Evolutionary conservation across 2,113 vertebrate species (phyloP).

Genomic region (Xyliphius kryptos): DNA sequence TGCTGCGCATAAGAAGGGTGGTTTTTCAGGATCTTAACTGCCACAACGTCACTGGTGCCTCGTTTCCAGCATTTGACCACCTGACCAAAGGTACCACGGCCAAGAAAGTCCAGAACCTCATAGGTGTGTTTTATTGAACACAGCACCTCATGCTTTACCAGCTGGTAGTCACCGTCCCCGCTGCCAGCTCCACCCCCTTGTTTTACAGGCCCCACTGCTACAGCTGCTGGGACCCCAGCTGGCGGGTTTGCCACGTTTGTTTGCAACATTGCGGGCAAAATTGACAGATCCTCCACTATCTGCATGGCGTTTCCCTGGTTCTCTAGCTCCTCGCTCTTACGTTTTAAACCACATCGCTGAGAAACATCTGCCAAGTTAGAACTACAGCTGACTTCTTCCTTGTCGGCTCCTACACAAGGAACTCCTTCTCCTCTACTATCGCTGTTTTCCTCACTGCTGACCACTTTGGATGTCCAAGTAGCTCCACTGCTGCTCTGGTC

Average conservation of each 20-base stretch:
- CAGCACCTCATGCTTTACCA: conserved; percentile 93
- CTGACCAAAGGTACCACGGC: conserved; percentile 95
- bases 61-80: conserved; percentile 98
- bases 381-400: conserved; percentile 61
- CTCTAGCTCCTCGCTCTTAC: conserved; percentile 94
- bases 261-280: conserved; percentile 97
- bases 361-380: conserved; percentile 74
- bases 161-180: conserved; percentile 93
- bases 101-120: conserved; percentile 95
- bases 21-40: conserved; percentile 96
- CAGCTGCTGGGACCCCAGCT: conserved; percentile 67
- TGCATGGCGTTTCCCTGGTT: conserved; percentile 85
- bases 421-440: conserved; percentile 40
- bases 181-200: conserved; percentile 66
- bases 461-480: conserved; percentile 61
- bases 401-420: conserved; percentile 41
- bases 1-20: conserved; percentile 96
- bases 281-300: conserved; percentile 94
- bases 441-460: conserved; percentile 58
- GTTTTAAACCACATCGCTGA: conserved; percentile 96
- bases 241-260: conserved; percentile 79
- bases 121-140: conserved; percentile 97
- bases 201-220: conserved; percentile 69
- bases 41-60: conserved; percentile 90
- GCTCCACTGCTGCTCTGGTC: conserved; percentile 66